Conservation (phyloP, 2,113 vertebrate genomes). For the Lophura nycthemera region DNA sequence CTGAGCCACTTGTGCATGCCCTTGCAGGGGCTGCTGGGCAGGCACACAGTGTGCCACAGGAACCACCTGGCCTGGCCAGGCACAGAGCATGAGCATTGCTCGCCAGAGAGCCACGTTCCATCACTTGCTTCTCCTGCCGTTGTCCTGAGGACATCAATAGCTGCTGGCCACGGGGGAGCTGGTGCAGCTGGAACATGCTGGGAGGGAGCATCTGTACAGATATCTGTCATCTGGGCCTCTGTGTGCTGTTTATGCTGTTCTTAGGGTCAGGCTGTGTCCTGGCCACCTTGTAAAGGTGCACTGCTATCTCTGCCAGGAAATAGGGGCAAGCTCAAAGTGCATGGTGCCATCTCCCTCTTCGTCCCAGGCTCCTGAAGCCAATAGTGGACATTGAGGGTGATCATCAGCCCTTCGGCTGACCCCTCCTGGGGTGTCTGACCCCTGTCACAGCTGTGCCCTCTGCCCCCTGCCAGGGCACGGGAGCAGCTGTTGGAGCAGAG, state of each 20-base stretch:
- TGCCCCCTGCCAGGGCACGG: neutral
- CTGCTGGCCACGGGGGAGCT: neutral
- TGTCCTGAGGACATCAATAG: neutral
- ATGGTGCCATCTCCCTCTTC: neutral
- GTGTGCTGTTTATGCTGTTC: neutral
- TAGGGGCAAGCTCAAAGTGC: neutral
- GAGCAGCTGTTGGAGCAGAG: neutral
- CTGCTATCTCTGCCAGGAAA: neutral
- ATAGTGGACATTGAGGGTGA: neutral
- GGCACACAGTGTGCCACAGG: neutral
- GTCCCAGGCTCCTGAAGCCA: neutral
- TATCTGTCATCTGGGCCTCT: neutral
- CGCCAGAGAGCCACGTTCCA: neutral
- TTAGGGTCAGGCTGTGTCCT: neutral
- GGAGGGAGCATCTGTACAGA: neutral
- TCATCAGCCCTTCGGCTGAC: neutral
- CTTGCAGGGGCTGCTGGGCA: neutral
- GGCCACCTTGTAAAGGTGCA: neutral
- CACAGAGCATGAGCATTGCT: neutral
- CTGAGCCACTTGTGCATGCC: neutral
- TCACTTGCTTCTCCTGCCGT: neutral
- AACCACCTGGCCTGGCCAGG: neutral
- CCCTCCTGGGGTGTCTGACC: neutral
- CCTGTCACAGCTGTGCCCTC: accelerated
- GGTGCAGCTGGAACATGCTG: accelerated